Evolutionary conservation across 2,888 invertebrate genomes (phyloP), one percentile per base, ranked within the genome.

Genomic region (Sipha maydis): DNA sequence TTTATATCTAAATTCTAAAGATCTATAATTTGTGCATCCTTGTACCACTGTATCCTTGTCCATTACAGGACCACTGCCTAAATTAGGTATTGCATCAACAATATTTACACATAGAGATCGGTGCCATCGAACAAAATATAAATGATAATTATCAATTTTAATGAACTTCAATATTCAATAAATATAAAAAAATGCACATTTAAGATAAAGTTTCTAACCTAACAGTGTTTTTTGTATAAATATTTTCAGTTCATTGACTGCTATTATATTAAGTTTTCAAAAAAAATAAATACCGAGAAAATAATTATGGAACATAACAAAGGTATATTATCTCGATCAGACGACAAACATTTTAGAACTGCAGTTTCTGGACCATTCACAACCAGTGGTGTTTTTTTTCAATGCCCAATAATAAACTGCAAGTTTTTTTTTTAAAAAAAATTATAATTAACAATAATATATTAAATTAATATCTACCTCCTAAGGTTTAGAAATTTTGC

Each of bases 211-310:
- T 17, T 56, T 61, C 56, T 21, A 25, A 61, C 25, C 61, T 61
- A 61, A 61, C 0, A 48, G 48, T 48, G 48, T 48, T 48, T 14
- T 48, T 11, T 8, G 14, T 11, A 48, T 48, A 48, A 14, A 14
- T 48, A 48, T 48, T 48, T n/a, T 69, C 89, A 92, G 92, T 71
- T 92, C 92, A 7, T 91, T 92, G 41, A 91, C 92, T 83, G 92
- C 93, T 41, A 92, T 93, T 85, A 92, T 94, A 93, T 96, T 96
- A 0, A 96, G 96, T 93, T 97, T 97, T 0, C 94, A 94, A 90
- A 94, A 94, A 90, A 97, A 98, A 92, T 97, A 85, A 97, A 97
- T 91, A 94, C 94, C 89, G 97, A 97, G 91, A 93, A 92, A 91
- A 93, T 93, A 67, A 89, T 90, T 61, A 90, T 89, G n/a, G 90